Percentiles rank a stretch among this genome's conserved stretches.
These are phyloP conservation scores for Corvus moneduloides DNA, from an alignment of 2,113 vertebrate species.

Conservation along the genomic window DNA sequence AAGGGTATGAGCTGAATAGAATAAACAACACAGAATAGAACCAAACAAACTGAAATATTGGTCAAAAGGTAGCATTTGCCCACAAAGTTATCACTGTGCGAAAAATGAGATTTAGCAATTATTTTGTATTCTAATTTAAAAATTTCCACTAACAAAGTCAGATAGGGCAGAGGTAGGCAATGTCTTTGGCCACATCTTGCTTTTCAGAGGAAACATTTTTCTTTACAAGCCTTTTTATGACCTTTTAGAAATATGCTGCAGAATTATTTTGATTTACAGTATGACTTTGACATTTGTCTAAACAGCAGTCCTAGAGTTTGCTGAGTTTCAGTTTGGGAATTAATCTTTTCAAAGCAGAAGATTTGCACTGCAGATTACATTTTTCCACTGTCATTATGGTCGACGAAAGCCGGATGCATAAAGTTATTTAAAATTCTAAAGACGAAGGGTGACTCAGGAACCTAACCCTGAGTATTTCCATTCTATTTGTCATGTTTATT, in stretches of 20 bases:
- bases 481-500: neutral
- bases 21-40: neutral
- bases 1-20: neutral
- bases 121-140: neutral
- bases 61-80: neutral
- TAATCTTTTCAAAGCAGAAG: neutral
- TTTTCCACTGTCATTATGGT: neutral
- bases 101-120: neutral
- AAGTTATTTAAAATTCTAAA: neutral
- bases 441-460: neutral
- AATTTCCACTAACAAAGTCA: neutral
- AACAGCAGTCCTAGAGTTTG: neutral
- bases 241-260: neutral
- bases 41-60: neutral
- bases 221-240: neutral
- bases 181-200: neutral
- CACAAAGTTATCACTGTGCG: fast-evolving
- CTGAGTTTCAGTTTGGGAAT: neutral
- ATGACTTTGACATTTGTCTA: neutral
- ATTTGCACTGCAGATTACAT: neutral
- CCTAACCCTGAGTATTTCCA: neutral
- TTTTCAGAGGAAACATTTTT: neutral
- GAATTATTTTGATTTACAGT: neutral
- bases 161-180: neutral
- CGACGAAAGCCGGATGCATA: neutral